Evolutionary conservation across 1,140 invertebrate species (phyloP).

Genomic region (Oppia nitens): DNA sequence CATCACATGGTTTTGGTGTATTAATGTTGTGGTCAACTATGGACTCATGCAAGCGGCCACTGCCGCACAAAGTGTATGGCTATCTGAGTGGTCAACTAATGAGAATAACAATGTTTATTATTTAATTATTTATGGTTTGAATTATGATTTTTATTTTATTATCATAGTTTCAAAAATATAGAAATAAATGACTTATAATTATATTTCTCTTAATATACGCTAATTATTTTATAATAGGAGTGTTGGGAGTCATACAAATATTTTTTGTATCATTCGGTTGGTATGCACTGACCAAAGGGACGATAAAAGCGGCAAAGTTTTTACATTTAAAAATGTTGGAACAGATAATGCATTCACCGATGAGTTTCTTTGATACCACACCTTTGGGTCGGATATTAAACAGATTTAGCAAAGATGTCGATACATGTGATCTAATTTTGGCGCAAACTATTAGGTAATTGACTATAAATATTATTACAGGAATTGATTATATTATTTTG

Average conservation of each 20-base stretch:
- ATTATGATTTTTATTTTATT: too few relatives aligned
- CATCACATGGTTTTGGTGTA: slow-evolving; percentile 16
- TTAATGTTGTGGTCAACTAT: slow-evolving; percentile 20
- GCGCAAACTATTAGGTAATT: slow-evolving; percentile 24
- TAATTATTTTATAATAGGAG: too few relatives aligned
- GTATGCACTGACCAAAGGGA: not conserved
- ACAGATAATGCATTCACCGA: slow-evolving; percentile 26
- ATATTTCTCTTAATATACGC: too few relatives aligned
- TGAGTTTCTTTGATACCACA: slow-evolving; percentile 32
- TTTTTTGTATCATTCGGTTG: not conserved
- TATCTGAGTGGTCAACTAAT: slow-evolving; percentile 41
- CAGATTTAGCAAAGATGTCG: slow-evolving; percentile 35
- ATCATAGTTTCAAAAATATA: too few relatives aligned
- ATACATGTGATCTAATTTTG: slow-evolving; percentile 26
- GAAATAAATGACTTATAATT: too few relatives aligned
- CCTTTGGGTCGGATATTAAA: slow-evolving; percentile 37
- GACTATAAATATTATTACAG: too few relatives aligned
- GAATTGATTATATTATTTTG: too few relatives aligned
- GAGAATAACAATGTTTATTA: slow-evolving; percentile 15
- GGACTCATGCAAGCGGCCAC: slow-evolving; percentile 39
- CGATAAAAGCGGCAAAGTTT: not conserved
- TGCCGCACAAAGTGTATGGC: slow-evolving; percentile 81
- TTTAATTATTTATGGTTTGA: slow-evolving; percentile 20
- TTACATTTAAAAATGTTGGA: slow-evolving; percentile 21
- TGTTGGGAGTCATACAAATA: slow-evolving; percentile 3